Conservation (phyloP, 2,888 invertebrate genomes). For the Latrodectus hesperus region DNA sequence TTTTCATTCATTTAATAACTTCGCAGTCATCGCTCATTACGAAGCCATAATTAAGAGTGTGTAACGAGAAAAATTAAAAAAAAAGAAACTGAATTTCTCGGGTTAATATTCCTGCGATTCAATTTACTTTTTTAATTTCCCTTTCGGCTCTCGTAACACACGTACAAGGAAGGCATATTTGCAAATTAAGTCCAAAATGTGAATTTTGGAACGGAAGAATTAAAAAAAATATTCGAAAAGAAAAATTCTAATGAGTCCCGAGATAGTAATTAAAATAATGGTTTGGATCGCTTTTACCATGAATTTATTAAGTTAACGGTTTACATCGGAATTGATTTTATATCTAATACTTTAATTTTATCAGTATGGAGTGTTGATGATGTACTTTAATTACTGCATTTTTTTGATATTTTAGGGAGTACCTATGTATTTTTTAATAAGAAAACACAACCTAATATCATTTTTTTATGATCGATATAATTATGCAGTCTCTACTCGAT, state of each 20-base stretch:
- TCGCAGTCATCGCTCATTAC: conserved; percentile 42
- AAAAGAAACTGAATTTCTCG: conserved; percentile 1
- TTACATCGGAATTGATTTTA: conserved; percentile 27
- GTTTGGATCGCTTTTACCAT: conserved; percentile 16
- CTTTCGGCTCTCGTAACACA: conserved; percentile 8
- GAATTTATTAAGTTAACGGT: conserved; percentile 42
- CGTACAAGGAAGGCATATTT: conserved; percentile 13
- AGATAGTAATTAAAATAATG: conserved; percentile 56
- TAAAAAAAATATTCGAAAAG: conserved; percentile 1
- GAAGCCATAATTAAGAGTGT: conserved; percentile 20
- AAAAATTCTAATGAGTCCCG: conserved; percentile 17
- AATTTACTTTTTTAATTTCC: conserved; percentile 29
- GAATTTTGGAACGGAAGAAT: conserved; percentile 9
- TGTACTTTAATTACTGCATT: too few relatives aligned
- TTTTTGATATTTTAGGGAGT: too few relatives aligned
- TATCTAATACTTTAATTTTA: conserved; percentile 14
- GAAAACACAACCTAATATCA: too few relatives aligned
- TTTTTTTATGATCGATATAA: too few relatives aligned
- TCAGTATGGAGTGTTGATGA: background rate
- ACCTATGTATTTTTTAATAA: too few relatives aligned
- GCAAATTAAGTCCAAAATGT: conserved; percentile 22
- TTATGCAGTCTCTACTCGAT: too few relatives aligned
- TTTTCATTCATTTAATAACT: background rate
- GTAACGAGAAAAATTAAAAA: background rate
- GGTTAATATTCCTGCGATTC: conserved; percentile 31